Conservation (phyloP, 2,113 vertebrate species). For the Picathartes gymnocephalus region DNA sequence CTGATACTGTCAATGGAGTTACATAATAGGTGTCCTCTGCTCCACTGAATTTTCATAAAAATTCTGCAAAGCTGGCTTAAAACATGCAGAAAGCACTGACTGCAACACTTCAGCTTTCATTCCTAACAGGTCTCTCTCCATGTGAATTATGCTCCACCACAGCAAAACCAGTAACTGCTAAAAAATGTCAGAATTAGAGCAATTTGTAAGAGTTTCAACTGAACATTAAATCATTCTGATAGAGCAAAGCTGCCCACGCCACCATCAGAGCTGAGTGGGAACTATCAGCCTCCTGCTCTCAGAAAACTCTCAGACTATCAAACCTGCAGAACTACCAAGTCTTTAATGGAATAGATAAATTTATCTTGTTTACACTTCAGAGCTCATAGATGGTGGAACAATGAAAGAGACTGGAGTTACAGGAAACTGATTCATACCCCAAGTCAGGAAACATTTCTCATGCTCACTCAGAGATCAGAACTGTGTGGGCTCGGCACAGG, state of each 20-base stretch:
- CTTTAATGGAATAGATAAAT: constrained; percentile 50
- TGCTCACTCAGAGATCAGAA: not conserved
- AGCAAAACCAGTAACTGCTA: not conserved
- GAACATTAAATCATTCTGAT: constrained; percentile 14
- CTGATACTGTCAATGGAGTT: not conserved
- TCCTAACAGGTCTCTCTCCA: not conserved
- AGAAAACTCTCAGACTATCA: constrained; percentile 10
- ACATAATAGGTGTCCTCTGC: not conserved
- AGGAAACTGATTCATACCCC: constrained; percentile 15
- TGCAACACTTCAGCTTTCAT: not conserved
- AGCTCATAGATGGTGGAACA: not conserved
- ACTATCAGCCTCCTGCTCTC: constrained; percentile 34
- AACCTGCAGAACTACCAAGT: constrained; percentile 12
- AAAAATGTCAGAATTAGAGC: constrained; percentile 12
- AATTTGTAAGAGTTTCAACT: constrained; percentile 8
- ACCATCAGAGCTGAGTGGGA: constrained; percentile 32
- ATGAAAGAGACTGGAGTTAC: not conserved
- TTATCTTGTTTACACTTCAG: constrained; percentile 38
- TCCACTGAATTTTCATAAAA: not conserved
- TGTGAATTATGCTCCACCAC: not conserved
- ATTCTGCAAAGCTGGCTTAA: not conserved
- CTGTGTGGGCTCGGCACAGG: not conserved
- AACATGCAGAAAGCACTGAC: not conserved
- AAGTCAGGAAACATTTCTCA: constrained; percentile 8
- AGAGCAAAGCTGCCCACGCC: not conserved